A percentile compares a stretch with the other conserved stretches of the same genome.
These are phyloP conservation scores for Willisornis vidua DNA, from an alignment of 2,113 vertebrate species.

Conservation along the genomic window DNA sequence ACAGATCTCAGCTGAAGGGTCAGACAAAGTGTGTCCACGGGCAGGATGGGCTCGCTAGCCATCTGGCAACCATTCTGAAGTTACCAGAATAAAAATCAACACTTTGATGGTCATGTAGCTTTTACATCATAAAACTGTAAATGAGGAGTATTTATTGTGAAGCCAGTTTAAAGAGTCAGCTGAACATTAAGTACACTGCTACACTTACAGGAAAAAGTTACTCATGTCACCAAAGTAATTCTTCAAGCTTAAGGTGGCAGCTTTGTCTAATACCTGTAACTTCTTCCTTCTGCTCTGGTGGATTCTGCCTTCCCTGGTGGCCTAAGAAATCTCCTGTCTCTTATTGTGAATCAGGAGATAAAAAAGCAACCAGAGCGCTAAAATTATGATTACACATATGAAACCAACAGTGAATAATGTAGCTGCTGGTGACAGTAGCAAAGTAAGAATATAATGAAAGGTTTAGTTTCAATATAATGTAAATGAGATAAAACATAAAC, in stretches of 20 bases:
- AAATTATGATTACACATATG: not conserved
- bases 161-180: not conserved
- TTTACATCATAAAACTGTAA: not conserved
- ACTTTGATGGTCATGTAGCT: not conserved
- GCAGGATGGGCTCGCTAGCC: too few relatives aligned
- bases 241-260: not conserved
- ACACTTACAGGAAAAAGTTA: not conserved
- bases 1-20: too few relatives aligned
- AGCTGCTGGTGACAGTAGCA: not conserved
- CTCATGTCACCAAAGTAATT: not conserved
- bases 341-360: not conserved
- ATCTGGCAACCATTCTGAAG: not conserved
- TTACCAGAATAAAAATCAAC: not conserved
- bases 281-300: not conserved
- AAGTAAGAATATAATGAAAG: not conserved
- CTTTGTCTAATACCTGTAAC: not conserved
- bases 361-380: not conserved
- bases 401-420: not conserved
- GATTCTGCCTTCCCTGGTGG: not conserved
- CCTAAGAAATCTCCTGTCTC: not conserved
- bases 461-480: not conserved
- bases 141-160: not conserved
- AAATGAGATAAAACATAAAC: not conserved
- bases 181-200: not conserved
- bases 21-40: too few relatives aligned